These are phyloP conservation scores for Archilochus colubris DNA, from an alignment of 2,113 vertebrate species.

Conservation along the genomic window DNA sequence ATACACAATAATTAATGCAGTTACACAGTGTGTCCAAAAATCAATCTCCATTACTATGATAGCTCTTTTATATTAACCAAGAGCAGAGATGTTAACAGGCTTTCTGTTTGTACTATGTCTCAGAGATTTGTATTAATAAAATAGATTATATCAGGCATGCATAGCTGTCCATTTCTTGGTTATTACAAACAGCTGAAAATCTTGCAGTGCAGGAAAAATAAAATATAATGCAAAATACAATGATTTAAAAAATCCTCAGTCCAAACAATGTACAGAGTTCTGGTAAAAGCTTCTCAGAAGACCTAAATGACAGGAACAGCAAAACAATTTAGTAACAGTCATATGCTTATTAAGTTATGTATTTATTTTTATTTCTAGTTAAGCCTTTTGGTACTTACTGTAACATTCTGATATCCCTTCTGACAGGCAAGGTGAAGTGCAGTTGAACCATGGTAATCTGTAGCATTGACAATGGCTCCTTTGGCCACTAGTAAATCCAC, in stretches of 20 bases:
- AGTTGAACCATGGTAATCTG: conserved; percentile 91
- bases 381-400: conserved; percentile 77
- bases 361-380: not conserved
- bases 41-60: not conserved
- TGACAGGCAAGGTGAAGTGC: conserved; percentile 95
- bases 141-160: not conserved
- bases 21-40: not conserved
- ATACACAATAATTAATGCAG: not conserved
- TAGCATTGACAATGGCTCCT: conserved; percentile 90
- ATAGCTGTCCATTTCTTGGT: not conserved
- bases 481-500: conserved; percentile 90
- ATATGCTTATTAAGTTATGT: not conserved
- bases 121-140: not conserved
- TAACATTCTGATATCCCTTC: conserved; percentile 91
- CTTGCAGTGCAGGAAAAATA: not conserved
- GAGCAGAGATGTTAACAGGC: not conserved
- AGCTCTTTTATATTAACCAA: not conserved
- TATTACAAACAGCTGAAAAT: not conserved
- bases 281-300: not conserved
- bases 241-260: not conserved
- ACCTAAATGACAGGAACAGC: not conserved
- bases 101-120: not conserved
- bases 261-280: not conserved
- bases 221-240: not conserved
- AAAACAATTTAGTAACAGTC: not conserved